Evolutionary conservation across 1,140 invertebrate species (phyloP).

Genomic region (Pachyrhynchus sulphureomaculatus): DNA sequence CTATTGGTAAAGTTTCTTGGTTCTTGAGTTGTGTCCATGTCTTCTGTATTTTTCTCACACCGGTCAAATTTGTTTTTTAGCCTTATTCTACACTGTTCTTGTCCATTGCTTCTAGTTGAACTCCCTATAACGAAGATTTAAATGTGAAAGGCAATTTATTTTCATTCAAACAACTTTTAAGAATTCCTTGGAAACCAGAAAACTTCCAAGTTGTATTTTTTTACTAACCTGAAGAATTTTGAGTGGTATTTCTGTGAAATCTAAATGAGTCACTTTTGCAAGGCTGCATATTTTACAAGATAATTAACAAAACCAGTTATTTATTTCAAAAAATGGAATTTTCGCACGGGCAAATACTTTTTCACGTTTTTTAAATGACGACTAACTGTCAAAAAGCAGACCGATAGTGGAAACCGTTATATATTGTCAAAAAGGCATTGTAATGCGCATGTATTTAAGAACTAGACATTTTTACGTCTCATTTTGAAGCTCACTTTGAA

Average conservation of each 20-base stretch:
- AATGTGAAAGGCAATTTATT: too few relatives aligned
- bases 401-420: too few relatives aligned
- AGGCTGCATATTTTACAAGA: not conserved
- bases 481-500: too few relatives aligned
- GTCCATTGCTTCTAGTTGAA: constrained; percentile 28
- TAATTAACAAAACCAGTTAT: not conserved
- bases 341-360: not conserved
- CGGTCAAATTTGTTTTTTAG: constrained; percentile 40
- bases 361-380: not conserved
- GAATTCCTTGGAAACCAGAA: too few relatives aligned
- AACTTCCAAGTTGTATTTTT: too few relatives aligned
- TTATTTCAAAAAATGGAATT: not conserved
- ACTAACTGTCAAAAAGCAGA: not conserved
- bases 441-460: too few relatives aligned
- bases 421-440: not conserved
- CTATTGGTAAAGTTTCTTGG: constrained; percentile 29
- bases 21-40: not conserved
- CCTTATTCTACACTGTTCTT: constrained; percentile 36
- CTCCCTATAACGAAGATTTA: constrained; percentile 1
- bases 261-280: constrained; percentile 37
- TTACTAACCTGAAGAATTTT: constrained; percentile 24
- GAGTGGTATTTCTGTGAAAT: constrained; percentile 36
- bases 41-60: not conserved
- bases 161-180: too few relatives aligned
- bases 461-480: too few relatives aligned